phyloP scores from a whole-genome alignment of 2,888 invertebrate species.

The Yponomeuta malinellus region DNA sequence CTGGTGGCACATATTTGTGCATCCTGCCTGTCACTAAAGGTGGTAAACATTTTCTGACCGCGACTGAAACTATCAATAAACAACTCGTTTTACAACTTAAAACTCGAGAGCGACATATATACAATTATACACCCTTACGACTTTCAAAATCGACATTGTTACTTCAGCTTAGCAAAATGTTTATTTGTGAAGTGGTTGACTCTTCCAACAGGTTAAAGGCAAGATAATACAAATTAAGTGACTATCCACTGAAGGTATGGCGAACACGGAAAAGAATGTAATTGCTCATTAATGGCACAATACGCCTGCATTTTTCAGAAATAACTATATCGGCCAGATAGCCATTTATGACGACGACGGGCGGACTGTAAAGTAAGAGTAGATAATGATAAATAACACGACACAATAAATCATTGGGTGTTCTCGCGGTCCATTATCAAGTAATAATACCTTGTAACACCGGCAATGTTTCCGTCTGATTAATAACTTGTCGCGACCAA shows the following conservation, averaged over 20 bases:
- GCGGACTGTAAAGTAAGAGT: neutral
- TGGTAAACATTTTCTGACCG: too few relatives aligned
- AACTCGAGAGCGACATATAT: too few relatives aligned
- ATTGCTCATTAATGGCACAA: neutral
- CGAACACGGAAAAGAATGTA: neutral
- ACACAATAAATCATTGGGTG: neutral
- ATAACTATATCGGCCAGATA: neutral
- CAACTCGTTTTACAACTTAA: too few relatives aligned
- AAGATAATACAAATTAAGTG: neutral
- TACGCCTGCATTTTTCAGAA: neutral
- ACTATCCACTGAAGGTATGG: neutral
- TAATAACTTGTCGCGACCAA: slow-evolving; percentile 41
- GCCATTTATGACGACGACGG: neutral
- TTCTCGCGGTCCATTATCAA: neutral
- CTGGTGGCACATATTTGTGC: too few relatives aligned
- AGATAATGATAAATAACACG: neutral
- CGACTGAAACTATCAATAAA: too few relatives aligned
- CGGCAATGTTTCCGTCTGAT: slow-evolving; percentile 27
- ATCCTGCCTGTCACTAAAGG: too few relatives aligned
- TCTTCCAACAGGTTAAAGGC: neutral
- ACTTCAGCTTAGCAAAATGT: too few relatives aligned
- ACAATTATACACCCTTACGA: too few relatives aligned
- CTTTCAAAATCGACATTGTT: too few relatives aligned
- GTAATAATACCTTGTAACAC: slow-evolving; percentile 7
- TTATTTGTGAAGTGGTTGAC: too few relatives aligned